These are phyloP conservation scores for Trematomus loennbergii DNA, from an alignment of 2,113 vertebrate genomes.

Conservation along the genomic window DNA sequence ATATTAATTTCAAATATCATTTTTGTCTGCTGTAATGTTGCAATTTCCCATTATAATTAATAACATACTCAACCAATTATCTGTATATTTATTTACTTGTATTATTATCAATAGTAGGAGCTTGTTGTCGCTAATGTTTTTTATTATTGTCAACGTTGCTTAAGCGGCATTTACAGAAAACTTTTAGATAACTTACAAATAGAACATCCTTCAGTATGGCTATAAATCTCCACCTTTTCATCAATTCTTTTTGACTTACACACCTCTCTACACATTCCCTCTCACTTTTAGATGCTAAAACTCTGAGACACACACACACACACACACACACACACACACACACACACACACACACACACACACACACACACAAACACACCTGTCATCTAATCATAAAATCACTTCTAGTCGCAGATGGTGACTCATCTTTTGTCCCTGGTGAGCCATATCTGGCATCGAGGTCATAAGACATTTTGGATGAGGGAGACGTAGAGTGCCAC, in stretches of 20 bases:
- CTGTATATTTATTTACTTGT: background rate
- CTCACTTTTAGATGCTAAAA: conserved; percentile 32
- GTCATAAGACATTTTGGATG: conserved; percentile 54
- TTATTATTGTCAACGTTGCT: background rate
- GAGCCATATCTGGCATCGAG: conserved; percentile 63
- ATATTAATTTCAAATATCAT: too few relatives aligned
- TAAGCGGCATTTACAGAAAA: conserved; percentile 2
- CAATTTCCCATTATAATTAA: background rate
- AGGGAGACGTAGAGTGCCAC: conserved; percentile 37
- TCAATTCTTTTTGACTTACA: conserved; percentile 40
- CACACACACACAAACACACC: conserved; percentile 22
- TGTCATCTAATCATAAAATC: conserved; percentile 64
- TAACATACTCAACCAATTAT: background rate
- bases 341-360: conserved; percentile 3
- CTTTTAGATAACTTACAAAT: background rate
- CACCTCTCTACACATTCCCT: conserved; percentile 17
- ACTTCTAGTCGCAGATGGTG: conserved; percentile 62
- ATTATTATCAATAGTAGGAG: background rate
- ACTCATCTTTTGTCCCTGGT: conserved; percentile 71
- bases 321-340: background rate
- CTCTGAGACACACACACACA: background rate
- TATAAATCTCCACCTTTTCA: conserved; percentile 27
- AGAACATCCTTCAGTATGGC: background rate
- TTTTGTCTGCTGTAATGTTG: too few relatives aligned
- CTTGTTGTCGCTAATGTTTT: background rate